phyloP scores from a whole-genome alignment of 2,797 vertebrate species.

The Pristis pectinata region DNA sequence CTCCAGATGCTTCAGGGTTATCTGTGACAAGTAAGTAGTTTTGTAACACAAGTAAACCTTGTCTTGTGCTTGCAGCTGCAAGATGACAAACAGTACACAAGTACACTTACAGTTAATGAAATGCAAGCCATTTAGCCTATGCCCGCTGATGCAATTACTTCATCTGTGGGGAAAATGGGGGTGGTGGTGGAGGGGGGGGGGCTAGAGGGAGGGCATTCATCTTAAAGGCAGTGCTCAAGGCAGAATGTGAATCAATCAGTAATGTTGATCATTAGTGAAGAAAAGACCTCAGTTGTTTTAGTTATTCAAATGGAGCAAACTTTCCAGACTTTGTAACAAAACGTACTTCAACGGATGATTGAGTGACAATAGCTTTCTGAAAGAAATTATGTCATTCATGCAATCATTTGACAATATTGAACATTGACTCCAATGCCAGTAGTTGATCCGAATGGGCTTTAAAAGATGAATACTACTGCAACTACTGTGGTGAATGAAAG shows the following conservation, averaged over 20 bases:
- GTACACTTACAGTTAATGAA: background rate
- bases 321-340: background rate
- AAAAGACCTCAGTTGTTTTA: background rate
- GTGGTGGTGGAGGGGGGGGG: background rate
- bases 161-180: background rate
- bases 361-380: background rate
- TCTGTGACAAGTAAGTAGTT: conserved; percentile 3
- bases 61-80: background rate
- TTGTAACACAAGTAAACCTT: conserved; percentile 13
- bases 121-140: background rate
- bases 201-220: background rate
- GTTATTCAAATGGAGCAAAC: background rate
- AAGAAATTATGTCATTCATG: background rate
- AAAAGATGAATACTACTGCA: too few species aligned
- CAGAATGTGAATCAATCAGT: background rate
- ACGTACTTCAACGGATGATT: background rate
- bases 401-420: too few species aligned
- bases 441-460: too few species aligned
- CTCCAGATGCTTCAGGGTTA: conserved; percentile 5
- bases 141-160: background rate
- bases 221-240: background rate
- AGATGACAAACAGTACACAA: background rate
- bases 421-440: too few species aligned
- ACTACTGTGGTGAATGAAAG: too few species aligned
- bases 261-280: background rate